A percentile compares a stretch with the other conserved stretches of the same genome.
These are phyloP conservation scores for Gonioctena quinquepunctata DNA, from an alignment of 1,140 invertebrate species.

Conservation along the genomic window DNA sequence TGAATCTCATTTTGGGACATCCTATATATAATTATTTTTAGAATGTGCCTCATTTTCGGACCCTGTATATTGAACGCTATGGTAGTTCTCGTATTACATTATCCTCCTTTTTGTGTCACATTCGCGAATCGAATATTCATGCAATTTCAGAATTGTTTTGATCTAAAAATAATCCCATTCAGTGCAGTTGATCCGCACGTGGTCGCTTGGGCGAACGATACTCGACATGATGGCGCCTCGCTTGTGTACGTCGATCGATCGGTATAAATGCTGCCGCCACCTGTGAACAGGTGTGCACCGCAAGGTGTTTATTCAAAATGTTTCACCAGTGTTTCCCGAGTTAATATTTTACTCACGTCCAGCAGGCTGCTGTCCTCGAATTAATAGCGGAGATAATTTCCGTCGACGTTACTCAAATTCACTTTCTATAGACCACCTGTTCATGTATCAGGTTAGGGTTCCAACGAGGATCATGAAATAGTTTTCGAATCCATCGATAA, in stretches of 20 bases:
- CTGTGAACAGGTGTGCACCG: not conserved
- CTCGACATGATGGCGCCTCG: not conserved
- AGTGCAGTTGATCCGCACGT: not conserved
- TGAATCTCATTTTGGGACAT: too few relatives aligned
- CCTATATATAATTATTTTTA: too few relatives aligned
- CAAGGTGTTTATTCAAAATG: not conserved
- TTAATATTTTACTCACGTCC: not conserved
- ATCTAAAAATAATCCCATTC: too few relatives aligned
- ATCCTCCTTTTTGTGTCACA: too few relatives aligned
- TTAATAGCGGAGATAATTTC: not conserved
- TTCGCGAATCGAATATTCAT: too few relatives aligned
- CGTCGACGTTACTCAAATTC: not conserved
- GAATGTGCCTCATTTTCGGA: too few relatives aligned
- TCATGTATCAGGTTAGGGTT: too few relatives aligned
- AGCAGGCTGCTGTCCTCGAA: not conserved
- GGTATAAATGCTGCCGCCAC: not conserved
- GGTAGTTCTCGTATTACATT: too few relatives aligned
- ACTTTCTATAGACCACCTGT: not conserved
- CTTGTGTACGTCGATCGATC: not conserved
- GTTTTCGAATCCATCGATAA: too few relatives aligned
- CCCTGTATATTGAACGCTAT: too few relatives aligned
- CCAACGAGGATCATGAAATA: too few relatives aligned
- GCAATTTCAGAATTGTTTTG: too few relatives aligned
- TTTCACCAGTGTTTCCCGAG: not conserved
- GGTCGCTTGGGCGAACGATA: not conserved